Evolutionary conservation across 2,888 invertebrate species (phyloP).

Genomic region (Eristalis tenax): DNA sequence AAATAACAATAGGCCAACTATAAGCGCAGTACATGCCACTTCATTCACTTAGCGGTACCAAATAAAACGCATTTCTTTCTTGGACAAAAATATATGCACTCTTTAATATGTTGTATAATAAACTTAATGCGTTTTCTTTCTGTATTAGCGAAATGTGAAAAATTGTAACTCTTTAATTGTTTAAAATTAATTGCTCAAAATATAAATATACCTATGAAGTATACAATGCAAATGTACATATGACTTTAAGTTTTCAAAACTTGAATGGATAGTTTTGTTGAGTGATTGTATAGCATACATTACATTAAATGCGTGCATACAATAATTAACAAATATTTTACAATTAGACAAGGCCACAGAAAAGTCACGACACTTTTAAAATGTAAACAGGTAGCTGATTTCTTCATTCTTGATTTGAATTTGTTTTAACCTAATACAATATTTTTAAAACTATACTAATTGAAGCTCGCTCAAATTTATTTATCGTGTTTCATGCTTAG

Average conservation of each 20-base stretch:
- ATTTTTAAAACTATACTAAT: slow-evolving; percentile 10
- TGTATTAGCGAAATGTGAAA: slow-evolving; percentile 43
- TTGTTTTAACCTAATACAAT: slow-evolving; percentile 1
- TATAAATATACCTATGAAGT: neutral
- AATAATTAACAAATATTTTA: slow-evolving; percentile 40
- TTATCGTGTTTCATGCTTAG: neutral
- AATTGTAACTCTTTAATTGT: neutral
- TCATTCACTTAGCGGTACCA: neutral
- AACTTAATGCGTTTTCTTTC: slow-evolving; percentile 29
- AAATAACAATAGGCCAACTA: too few relatives aligned
- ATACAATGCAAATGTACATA: slow-evolving; percentile 1
- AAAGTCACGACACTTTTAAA: slow-evolving; percentile 29
- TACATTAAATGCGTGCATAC: slow-evolving; percentile 29
- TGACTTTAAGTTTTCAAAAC: neutral
- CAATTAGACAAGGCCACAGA: slow-evolving; percentile 48
- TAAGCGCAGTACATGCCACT: neutral
- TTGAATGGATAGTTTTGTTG: slow-evolving; percentile 16
- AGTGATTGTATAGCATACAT: slow-evolving; percentile 39
- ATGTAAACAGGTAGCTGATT: slow-evolving; percentile 35
- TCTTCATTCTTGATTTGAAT: slow-evolving; percentile 27
- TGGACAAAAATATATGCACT: slow-evolving; percentile 43
- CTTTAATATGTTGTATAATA: slow-evolving; percentile 17
- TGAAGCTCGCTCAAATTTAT: slow-evolving; percentile 22
- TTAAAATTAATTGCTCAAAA: slow-evolving; percentile 13
- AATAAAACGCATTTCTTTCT: slow-evolving; percentile 10